phyloP scores from a whole-genome alignment of 1,140 invertebrate genomes.

The Hestina assimilis region DNA sequence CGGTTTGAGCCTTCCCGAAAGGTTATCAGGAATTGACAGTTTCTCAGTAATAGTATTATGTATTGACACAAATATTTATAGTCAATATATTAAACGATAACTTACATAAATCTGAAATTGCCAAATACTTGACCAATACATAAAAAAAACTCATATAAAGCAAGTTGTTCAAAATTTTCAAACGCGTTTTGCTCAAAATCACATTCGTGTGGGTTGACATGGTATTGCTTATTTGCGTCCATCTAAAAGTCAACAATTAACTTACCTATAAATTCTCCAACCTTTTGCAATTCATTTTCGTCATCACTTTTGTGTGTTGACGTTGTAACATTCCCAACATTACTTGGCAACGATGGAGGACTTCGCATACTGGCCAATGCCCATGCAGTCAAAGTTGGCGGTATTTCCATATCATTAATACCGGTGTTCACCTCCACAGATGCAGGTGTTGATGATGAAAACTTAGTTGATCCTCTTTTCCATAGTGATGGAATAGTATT shows the following conservation, averaged over 20 bases:
- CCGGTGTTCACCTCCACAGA: constrained; percentile 39
- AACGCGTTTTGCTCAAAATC: no score
- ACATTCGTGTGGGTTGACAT: no score
- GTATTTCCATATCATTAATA: constrained; percentile 58
- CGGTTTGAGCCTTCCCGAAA: no score
- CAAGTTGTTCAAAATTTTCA: no score
- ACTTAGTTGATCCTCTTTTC: constrained; percentile 68
- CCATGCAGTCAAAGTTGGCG: constrained; percentile 67
- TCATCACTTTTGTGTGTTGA: constrained; percentile 53
- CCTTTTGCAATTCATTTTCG: constrained; percentile 69
- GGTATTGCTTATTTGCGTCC: no score
- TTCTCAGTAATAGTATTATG: no score
- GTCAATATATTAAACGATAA: background rate
- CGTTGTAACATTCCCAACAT: constrained; percentile 38
- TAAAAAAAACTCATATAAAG: no score
- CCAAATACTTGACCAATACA: no score
- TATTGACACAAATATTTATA: background rate
- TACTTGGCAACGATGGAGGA: constrained; percentile 44
- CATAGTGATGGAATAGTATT: constrained; percentile 64
- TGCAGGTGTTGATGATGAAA: constrained; percentile 40
- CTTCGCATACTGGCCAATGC: constrained; percentile 60
- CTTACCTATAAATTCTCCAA: constrained; percentile 57
- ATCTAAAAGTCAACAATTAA: constrained; percentile 1
- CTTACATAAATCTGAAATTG: no score
- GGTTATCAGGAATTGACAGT: no score